A percentile compares a stretch with the other conserved stretches of the same genome.
Conservation (phyloP, 2,888 invertebrate species). For the Troides aeacus region DNA sequence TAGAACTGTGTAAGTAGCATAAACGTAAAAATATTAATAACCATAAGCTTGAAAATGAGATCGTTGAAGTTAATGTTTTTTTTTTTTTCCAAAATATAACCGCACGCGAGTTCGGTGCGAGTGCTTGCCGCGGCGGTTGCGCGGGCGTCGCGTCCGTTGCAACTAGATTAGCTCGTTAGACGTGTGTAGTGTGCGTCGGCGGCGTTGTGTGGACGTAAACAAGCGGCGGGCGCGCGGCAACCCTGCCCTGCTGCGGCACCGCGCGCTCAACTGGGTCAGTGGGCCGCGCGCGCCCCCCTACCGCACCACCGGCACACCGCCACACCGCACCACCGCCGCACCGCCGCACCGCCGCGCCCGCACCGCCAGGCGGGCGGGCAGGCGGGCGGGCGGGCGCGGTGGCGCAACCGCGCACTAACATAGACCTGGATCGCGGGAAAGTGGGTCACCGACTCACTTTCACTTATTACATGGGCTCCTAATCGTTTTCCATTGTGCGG, state of each 20-base stretch:
- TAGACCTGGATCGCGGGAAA: constrained; percentile 96
- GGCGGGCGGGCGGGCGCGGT: constrained; percentile 62
- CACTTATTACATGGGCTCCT: constrained; percentile 91
- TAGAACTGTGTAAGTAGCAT: too few relatives aligned
- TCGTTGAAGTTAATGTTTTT: too few relatives aligned
- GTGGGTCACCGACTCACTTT: constrained; percentile 94
- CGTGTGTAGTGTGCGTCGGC: constrained; percentile 40
- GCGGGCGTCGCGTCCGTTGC: constrained; percentile 1
- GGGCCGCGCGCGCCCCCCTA: constrained; percentile 82
- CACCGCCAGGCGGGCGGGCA: constrained; percentile 79
- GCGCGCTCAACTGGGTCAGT: constrained; percentile 90
- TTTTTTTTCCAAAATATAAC: too few relatives aligned
- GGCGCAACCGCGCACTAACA: constrained; percentile 85
- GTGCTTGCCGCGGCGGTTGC: neutral
- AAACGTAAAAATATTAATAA: too few relatives aligned
- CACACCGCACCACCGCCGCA: neutral
- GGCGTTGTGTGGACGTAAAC: constrained; percentile 71
- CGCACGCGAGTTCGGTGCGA: too few relatives aligned
- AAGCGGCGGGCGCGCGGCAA: constrained; percentile 71
- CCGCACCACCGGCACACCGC: constrained; percentile 66
- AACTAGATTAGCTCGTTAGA: constrained; percentile 9
- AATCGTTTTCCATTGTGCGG: constrained; percentile 86
- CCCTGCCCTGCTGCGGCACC: constrained; percentile 82
- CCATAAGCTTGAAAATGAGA: too few relatives aligned
- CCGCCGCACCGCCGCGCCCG: constrained; percentile 70